Evolutionary conservation across 2,113 vertebrate species (phyloP).

Genomic region (Lampris incognitus): DNA sequence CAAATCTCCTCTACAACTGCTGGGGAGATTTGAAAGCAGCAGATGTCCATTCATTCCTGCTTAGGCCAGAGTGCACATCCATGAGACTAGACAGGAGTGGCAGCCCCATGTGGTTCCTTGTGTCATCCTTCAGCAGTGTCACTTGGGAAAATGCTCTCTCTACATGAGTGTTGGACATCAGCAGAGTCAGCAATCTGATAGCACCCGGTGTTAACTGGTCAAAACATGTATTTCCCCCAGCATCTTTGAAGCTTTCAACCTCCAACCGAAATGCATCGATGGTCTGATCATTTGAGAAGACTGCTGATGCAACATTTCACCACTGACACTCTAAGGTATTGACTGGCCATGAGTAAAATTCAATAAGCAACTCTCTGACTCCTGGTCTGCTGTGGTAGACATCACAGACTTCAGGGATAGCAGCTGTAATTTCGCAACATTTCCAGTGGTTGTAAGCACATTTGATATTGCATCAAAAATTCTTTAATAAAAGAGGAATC

Average conservation of each 20-base stretch:
- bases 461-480: conserved; percentile 3
- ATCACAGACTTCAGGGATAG: neutral
- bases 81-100: conserved; percentile 1
- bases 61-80: neutral
- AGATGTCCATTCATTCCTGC: conserved; percentile 1
- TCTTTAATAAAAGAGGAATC: neutral
- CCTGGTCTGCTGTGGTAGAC: neutral
- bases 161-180: conserved; percentile 23
- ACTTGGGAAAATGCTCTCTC: too few relatives aligned
- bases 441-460: neutral
- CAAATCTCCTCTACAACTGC: conserved; percentile 26
- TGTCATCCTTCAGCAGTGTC: conserved; percentile 20
- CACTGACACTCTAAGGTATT: conserved; percentile 12
- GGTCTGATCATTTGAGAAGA: conserved; percentile 18
- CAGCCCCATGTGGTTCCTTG: conserved; percentile 31
- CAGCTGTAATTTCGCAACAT: neutral
- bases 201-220: conserved; percentile 21
- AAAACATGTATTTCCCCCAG: conserved; percentile 16
- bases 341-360: conserved; percentile 8
- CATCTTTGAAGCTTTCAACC: conserved; percentile 23
- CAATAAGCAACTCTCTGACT: neutral
- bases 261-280: conserved; percentile 16
- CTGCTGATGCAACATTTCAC: conserved; percentile 13
- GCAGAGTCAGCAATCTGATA: conserved; percentile 21
- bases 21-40: conserved; percentile 33